A percentile compares a stretch with the other conserved stretches of the same genome.
phyloP scores from a whole-genome alignment of 2,113 vertebrate genomes.

The Aptenodytes forsteri region DNA sequence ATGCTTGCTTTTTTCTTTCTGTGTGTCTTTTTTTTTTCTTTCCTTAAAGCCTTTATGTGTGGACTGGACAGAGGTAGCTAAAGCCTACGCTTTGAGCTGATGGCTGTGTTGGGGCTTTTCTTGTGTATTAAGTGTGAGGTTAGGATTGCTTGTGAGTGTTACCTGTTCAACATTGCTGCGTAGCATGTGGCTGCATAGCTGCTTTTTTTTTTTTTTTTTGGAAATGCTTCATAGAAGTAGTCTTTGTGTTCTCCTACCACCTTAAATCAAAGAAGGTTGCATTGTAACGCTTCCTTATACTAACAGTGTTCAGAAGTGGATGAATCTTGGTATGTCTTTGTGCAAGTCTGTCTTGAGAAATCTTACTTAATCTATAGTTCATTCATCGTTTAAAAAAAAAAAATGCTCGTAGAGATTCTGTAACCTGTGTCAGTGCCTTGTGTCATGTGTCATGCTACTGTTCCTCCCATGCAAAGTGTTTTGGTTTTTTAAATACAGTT shows the following conservation, averaged over 20 bases:
- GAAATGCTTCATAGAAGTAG: neutral
- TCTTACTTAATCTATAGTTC: neutral
- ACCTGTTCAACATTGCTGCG: neutral
- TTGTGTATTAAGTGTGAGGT: neutral
- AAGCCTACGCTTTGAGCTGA: neutral
- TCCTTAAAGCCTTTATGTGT: neutral
- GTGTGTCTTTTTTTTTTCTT: neutral
- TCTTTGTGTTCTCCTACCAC: neutral
- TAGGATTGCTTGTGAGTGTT: neutral
- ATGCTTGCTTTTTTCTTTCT: neutral
- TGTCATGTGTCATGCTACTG: constrained; percentile 40
- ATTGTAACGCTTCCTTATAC: neutral
- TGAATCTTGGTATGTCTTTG: neutral
- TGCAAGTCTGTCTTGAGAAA: neutral
- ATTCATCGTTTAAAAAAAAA: neutral
- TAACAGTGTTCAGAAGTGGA: neutral
- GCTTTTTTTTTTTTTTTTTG: neutral
- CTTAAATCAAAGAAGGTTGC: neutral
- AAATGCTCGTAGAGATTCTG: constrained; percentile 59
- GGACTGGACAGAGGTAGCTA: neutral
- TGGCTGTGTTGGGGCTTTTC: neutral
- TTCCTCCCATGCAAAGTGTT: neutral
- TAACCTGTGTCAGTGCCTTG: constrained; percentile 69
- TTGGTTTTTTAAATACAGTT: neutral
- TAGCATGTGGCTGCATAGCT: neutral